Evolutionary conservation across 2,888 invertebrate species (phyloP), one percentile per base, ranked within the genome.

Genomic region (Kuschelorhynchus macadamiae): DNA sequence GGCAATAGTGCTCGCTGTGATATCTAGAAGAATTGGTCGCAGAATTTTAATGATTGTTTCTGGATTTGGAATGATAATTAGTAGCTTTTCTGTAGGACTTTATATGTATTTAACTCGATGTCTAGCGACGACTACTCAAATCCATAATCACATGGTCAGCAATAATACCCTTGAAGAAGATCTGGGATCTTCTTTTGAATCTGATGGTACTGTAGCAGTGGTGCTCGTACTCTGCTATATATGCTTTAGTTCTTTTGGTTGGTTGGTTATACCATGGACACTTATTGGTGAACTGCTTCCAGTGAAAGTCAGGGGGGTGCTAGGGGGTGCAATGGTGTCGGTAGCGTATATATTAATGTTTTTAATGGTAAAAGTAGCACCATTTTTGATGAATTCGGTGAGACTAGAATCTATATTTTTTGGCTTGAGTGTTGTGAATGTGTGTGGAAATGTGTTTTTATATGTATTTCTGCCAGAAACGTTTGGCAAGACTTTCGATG

Each of bases 231-330:
- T 88, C 12, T 80, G 84, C 2, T 88, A 87, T 76, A 85, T 87
- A 2, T 85, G 85, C 64, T 85, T 85, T 69, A 85, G 87, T 72
- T 84, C 87, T 0, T 72, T 88, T 8, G 88, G 88, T 0, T 85
- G 86, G 75, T 76, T 87, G 59, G 85, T 87, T 9, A 87, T 88
- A 59, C 88, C 88, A 0, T 89, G 89, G 88, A 86, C 88, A 4
- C 74, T 88, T 16, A 86, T 87, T 18, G 81, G 83, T 2, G 88
- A 88, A 80, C 75, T 88, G 11, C 75, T 88, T 36, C 87, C 88
- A 0, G 83, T 86, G 8, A 84, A 84, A 67, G 84, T 87, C 2
- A 81, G 86, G 55, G 88, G 87, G 0, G 81, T 84, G 49, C 80
- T 87, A 11, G 85, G 87, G 0, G 87, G 88, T 0, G 18, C 86